Base-by-base conservation (phyloP, 2,113 vertebrate genomes). In the Aegotheles bennettii region DNA sequence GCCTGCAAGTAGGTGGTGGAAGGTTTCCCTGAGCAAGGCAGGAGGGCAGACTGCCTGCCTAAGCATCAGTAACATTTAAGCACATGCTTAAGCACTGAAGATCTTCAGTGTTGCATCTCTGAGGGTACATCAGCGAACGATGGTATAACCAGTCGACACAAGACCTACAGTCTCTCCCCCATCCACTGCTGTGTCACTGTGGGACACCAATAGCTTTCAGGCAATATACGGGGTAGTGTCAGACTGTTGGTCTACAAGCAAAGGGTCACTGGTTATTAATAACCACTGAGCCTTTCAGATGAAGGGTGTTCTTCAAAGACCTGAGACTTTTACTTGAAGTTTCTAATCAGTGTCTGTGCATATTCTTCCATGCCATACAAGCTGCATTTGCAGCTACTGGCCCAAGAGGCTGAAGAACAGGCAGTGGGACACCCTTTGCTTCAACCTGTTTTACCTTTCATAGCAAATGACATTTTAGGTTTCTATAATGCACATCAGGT, bases 71-170 rank as follows among this genome's bases (percentile, higher is more conserved):
- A 51, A 63, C 26, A 13, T 63, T 48, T 77, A 67, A 67, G 38
- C 18, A 57, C 0, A 0, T 24, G 8, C 7, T 59, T 76, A 29
- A 61, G 56, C 47, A 15, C n/a, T 13, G 31, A 20, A 54, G 16
- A 60, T 4, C 53, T 63, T 79, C 0, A 0, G 43, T 78, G 51
- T 47, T 45, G 26, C 9, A 5, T 11, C 42, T 76, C 59, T 45
- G 38, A 11, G 7, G 15, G 29, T 48, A 21, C 17, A 20, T 13
- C 36, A 54, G 25, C 0, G 2, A 71, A 35, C 2, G 4, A n/a
- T 6, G 42, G 50, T 31, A 63, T 42, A 53, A 77, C 24, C 26
- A 76, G 36, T 2, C 4, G 3, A 38, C 11, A 59, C 14, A 54
- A 77, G 81, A 11, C 19, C 24, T 29, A 5, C 35, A 47, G 54